These are phyloP conservation scores for Drosophila paranaensis DNA, from an alignment of 2,888 invertebrate species.

Conservation along the genomic window DNA sequence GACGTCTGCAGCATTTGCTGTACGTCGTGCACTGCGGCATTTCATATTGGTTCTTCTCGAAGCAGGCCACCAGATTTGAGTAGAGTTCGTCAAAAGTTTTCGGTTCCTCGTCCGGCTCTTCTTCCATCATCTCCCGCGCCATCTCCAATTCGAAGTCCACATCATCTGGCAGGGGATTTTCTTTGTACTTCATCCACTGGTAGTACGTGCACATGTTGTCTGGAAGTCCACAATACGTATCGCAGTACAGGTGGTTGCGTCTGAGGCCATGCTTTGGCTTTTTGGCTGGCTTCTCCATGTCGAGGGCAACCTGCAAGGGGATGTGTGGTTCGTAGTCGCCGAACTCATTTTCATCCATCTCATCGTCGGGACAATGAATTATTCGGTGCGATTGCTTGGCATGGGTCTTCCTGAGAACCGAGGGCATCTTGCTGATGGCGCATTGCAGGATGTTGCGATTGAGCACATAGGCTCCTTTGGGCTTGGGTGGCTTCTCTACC, in stretches of 20 bases:
- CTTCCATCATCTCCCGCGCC: neutral
- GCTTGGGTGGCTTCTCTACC: conserved; percentile 2
- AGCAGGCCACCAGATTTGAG: conserved; percentile 43
- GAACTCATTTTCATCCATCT: conserved; percentile 35
- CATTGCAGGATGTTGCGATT: conserved; percentile 38
- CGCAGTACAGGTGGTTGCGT: conserved; percentile 37
- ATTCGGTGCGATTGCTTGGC: conserved; percentile 37
- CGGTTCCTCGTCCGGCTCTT: conserved; percentile 34
- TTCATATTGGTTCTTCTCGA: conserved; percentile 16
- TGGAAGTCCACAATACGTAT: conserved; percentile 23
- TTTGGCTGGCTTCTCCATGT: conserved; percentile 23
- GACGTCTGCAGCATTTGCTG: conserved; percentile 40
- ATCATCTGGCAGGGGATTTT: conserved; percentile 31
- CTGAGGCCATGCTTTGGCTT: conserved; percentile 40
- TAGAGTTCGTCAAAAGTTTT: conserved; percentile 64
- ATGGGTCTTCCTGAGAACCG: conserved; percentile 27
- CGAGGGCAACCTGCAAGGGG: conserved; percentile 17
- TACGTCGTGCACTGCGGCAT: conserved; percentile 18
- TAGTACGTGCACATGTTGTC: conserved; percentile 49
- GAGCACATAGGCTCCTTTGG: conserved; percentile 48
- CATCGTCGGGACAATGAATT: conserved; percentile 30
- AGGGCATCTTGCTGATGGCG: conserved; percentile 53
- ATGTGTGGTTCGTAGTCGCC: neutral
- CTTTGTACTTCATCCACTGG: conserved; percentile 53
- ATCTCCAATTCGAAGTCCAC: conserved; percentile 19